Evolutionary conservation across 2,888 invertebrate genomes (phyloP).

Genomic region (Drosophila borealis): DNA sequence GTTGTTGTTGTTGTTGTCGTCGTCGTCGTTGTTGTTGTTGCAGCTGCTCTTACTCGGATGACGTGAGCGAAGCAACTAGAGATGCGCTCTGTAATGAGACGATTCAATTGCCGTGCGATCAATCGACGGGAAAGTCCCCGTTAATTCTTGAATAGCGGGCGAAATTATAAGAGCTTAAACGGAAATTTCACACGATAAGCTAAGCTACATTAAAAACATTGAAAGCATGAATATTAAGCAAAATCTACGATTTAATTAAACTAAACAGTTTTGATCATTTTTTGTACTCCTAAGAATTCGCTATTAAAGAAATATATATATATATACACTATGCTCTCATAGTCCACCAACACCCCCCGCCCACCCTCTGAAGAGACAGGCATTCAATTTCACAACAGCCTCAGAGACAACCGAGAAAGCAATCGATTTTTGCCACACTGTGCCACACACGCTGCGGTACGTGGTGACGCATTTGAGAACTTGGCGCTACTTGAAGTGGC

Average conservation of each 20-base stretch:
- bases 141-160: slow-evolving; percentile 11
- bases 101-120: slow-evolving; percentile 42
- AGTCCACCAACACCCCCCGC: too few species aligned
- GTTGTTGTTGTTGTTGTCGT: slow-evolving; percentile 10
- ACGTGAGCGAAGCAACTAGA: slow-evolving; percentile 25
- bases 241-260: too few species aligned
- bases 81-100: slow-evolving; percentile 57
- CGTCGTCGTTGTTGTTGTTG: slow-evolving; percentile 15
- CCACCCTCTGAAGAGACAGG: too few species aligned
- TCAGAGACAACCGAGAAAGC: not conserved
- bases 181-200: not conserved
- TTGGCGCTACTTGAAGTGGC: slow-evolving; percentile 30
- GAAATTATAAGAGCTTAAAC: not conserved
- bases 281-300: too few species aligned
- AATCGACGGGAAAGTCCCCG: slow-evolving; percentile 34
- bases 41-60: slow-evolving; percentile 13
- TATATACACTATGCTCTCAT: too few species aligned
- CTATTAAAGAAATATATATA: too few species aligned
- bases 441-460: slow-evolving; percentile 24
- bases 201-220: not conserved
- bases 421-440: slow-evolving; percentile 56
- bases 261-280: too few species aligned
- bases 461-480: slow-evolving; percentile 47
- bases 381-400: too few species aligned
- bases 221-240: too few species aligned